Evolutionary conservation across 2,888 invertebrate species (phyloP), one percentile per base, ranked within the genome.

Genomic region (Julus scandinavius): DNA sequence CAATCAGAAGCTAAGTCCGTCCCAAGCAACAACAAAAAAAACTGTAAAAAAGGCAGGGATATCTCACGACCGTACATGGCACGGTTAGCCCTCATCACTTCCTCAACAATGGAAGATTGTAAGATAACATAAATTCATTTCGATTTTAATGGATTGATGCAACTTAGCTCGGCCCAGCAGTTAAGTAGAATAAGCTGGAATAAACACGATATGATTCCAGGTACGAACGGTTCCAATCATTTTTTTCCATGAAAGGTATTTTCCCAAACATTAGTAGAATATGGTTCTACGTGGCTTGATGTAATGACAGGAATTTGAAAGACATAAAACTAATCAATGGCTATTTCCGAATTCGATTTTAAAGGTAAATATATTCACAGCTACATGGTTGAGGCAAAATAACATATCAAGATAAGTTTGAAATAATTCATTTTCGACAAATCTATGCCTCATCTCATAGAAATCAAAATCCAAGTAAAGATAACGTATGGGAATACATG

Each of bases 1-100:
- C 80, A 80, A 80, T 80, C 80, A 80, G 80, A 80, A 80, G 80
- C 80, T 40, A 80, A 80, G 80, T 80, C 80, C 80, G 80, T 80
- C 80, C 80, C 80, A 38, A 80, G 38, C 29, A 29, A 29, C 29
- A 29, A 29, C 72, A 38, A 80, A 38, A 80, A 80, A 38, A 40
- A 20, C 11, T 38, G 38, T 80, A 11, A 13, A 38, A 40, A 15
- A 80, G 29, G 38, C 80, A 40, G 11, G 80, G 80, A 4, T 11
- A 80, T 13, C 38, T 80, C 7, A 20, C 20, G 20, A 20, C 63
- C 58, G 17, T 58, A n/a, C 58, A 15, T 2, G n/a, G n/a, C 17
- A 58, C n/a, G 58, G 58, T 17, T 3, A 17, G 17, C 58, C 58
- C 17, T 17, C 17, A 5, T 17, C 11, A 20, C 20, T 72, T 29